Evolutionary conservation across 2,113 vertebrate genomes (phyloP).

Genomic region (Physeter macrocephalus): DNA sequence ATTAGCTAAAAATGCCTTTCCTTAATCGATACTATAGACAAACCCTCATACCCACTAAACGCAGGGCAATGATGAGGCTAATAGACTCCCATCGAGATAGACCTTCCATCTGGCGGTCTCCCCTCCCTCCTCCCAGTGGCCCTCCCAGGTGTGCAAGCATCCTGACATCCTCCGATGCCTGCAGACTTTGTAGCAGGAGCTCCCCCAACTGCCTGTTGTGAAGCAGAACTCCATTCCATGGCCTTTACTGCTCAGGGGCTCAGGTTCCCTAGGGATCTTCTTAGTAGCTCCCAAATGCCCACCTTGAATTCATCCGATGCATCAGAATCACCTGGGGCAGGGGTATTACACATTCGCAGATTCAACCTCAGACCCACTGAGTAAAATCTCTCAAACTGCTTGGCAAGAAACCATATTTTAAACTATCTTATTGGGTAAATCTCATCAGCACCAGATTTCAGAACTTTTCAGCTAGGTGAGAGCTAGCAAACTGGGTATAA

Average conservation of each 20-base stretch:
- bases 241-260: background rate
- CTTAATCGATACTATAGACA: background rate
- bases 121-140: too few relatives aligned
- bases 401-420: background rate
- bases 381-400: background rate
- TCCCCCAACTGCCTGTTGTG: too few relatives aligned
- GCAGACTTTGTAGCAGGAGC: background rate
- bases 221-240: background rate
- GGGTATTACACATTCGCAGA: background rate
- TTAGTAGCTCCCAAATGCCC: background rate
- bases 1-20: background rate
- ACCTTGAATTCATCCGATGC: background rate
- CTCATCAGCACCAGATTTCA: background rate
- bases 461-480: background rate
- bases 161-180: background rate
- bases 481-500: background rate
- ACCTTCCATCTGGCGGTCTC: background rate
- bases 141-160: background rate
- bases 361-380: background rate
- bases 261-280: background rate
- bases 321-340: background rate
- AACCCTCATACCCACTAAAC: background rate
- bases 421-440: background rate
- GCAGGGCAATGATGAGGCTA: background rate
- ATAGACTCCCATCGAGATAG: background rate